These are phyloP conservation scores for Melanophora roralis DNA, from an alignment of 2,888 invertebrate genomes.

Conservation along the genomic window DNA sequence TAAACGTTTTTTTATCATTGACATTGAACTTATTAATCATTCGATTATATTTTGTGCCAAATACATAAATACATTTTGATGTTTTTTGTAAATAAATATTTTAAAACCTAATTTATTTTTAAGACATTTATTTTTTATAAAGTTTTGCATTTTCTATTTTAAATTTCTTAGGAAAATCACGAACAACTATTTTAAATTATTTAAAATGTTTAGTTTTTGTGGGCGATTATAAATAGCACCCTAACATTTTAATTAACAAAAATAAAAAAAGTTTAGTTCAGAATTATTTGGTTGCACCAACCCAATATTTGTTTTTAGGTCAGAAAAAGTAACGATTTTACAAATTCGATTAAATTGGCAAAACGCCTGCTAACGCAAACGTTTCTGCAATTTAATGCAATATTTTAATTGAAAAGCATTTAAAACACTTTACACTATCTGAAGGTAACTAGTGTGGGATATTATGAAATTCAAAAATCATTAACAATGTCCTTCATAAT, in stretches of 20 bases:
- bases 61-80: constrained; percentile 53
- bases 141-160: not conserved
- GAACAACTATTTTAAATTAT: not conserved
- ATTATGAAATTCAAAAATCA: constrained; percentile 10
- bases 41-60: constrained; percentile 26
- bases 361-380: constrained; percentile 34
- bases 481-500: not conserved
- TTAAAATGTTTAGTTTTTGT: constrained; percentile 4
- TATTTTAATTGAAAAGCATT: constrained; percentile 8
- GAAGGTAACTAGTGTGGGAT: constrained; percentile 9
- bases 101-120: constrained; percentile 41
- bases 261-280: too few species aligned
- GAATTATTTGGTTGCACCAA: not conserved
- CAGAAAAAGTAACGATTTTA: constrained; percentile 33
- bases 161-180: not conserved
- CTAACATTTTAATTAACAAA: too few species aligned
- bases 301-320: constrained; percentile 25
- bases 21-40: constrained; percentile 57
- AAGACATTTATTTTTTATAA: too few species aligned
- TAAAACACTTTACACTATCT: constrained; percentile 35
- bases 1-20: constrained; percentile 3
- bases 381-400: constrained; percentile 17
- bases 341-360: constrained; percentile 44
- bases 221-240: not conserved
- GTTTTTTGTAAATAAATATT: constrained; percentile 35